phyloP scores from a whole-genome alignment of 2,888 invertebrate genomes.

The Netelia melanura region DNA sequence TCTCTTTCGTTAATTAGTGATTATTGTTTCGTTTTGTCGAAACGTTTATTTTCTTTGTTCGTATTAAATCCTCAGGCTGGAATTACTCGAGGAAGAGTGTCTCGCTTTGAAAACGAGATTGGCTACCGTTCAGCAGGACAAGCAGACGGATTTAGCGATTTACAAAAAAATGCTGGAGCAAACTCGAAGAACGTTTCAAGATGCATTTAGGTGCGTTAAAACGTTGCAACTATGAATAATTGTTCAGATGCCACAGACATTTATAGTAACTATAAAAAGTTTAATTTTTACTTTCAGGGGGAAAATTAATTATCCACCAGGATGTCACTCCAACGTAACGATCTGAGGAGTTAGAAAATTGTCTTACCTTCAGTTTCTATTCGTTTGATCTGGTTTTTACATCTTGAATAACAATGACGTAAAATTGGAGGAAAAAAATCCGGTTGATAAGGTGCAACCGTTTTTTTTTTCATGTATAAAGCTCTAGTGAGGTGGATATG shows the following conservation, averaged over 20 bases:
- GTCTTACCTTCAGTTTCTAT: not conserved
- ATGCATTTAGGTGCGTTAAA: constrained; percentile 82
- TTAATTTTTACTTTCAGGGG: constrained; percentile 42
- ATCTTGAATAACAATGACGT: constrained; percentile 73
- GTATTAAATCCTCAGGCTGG: constrained; percentile 83
- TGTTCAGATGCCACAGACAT: not conserved
- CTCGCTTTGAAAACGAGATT: constrained; percentile 88
- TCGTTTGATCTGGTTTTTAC: not conserved
- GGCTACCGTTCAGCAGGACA: constrained; percentile 88
- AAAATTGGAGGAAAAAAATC: constrained; percentile 32
- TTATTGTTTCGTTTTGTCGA: not conserved
- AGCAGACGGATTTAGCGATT: constrained; percentile 86
- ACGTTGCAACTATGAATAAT: not conserved
- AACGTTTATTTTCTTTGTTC: not conserved
- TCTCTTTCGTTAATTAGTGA: not conserved
- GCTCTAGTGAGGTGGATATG: constrained; percentile 25
- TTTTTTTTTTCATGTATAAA: constrained; percentile 20
- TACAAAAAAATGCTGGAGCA: constrained; percentile 87
- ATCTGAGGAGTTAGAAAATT: constrained; percentile 14
- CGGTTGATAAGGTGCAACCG: constrained; percentile 67
- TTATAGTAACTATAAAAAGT: not conserved
- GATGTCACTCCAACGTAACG: constrained; percentile 63
- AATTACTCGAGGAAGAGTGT: constrained; percentile 89
- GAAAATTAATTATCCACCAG: constrained; percentile 50
- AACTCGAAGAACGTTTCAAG: constrained; percentile 87